Evolutionary conservation across 1,140 invertebrate genomes (phyloP).

Genomic region (Brachionus plicatilis): DNA sequence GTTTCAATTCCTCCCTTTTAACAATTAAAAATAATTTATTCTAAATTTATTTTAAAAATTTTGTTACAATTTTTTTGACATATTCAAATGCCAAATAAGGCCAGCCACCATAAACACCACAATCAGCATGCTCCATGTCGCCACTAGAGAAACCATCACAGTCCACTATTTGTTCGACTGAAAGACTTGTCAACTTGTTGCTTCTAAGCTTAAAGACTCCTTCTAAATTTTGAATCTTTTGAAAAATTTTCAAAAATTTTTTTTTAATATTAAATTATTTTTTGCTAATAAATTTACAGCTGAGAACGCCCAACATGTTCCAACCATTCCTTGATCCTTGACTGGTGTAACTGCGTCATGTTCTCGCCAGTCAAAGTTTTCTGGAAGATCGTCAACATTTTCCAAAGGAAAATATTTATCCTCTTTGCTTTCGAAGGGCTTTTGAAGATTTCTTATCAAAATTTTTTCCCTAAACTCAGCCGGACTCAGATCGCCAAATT

Average conservation of each 20-base stretch:
- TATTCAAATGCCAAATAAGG: conserved; percentile 51
- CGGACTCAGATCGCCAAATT: conserved; percentile 48
- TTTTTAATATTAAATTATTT: not conserved
- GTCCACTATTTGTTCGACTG: conserved; percentile 52
- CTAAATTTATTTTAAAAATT: not conserved
- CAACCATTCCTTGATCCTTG: conserved; percentile 40
- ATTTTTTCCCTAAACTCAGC: conserved; percentile 36
- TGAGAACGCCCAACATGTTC: conserved; percentile 40
- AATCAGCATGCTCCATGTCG: conserved; percentile 44
- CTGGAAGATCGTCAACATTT: conserved; percentile 5
- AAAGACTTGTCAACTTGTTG: conserved; percentile 47
- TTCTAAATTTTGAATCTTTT: conserved; percentile 48
- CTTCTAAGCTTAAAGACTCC: conserved; percentile 47
- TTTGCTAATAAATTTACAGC: not conserved
- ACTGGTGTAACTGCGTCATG: conserved; percentile 40
- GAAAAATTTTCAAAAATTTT: conserved; percentile 15
- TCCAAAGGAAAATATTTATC: not conserved
- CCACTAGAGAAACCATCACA: conserved; percentile 47
- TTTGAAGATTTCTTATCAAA: conserved; percentile 20
- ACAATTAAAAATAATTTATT: not conserved
- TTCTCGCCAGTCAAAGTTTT: conserved; percentile 39
- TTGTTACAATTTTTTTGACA: conserved; percentile 43
- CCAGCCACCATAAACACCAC: conserved; percentile 52
- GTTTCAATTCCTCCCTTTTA: conserved; percentile 47
- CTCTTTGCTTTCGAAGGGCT: not conserved